phyloP scores from a whole-genome alignment of 2,797 vertebrate species.

The Melopsittacus undulatus region DNA sequence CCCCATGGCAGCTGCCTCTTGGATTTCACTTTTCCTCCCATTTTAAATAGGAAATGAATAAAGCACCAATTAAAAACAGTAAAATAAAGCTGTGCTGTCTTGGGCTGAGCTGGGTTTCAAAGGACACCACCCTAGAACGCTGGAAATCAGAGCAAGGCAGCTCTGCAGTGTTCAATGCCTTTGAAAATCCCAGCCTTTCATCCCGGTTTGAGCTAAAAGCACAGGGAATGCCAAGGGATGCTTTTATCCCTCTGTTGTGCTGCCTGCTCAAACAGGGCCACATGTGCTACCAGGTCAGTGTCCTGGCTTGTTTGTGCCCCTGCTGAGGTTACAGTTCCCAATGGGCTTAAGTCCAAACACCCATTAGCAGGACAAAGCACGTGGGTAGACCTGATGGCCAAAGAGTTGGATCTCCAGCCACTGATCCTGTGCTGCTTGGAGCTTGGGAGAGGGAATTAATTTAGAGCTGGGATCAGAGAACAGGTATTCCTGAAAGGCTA shows the following conservation, averaged over 20 bases:
- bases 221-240: neutral
- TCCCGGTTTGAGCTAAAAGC: neutral
- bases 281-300: accelerated
- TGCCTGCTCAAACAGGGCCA: neutral
- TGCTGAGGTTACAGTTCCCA: neutral
- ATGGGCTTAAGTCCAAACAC: neutral
- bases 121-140: accelerated
- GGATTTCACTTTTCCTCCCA: neutral
- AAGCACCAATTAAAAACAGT: neutral
- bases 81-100: neutral
- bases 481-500: neutral
- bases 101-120: neutral
- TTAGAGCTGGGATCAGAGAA: neutral
- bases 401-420: accelerated
- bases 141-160: neutral
- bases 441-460: neutral
- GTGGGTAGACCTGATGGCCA: neutral
- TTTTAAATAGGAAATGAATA: neutral
- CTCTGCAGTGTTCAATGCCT: neutral
- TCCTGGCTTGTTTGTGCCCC: neutral
- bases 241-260: neutral
- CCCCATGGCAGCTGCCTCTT: accelerated
- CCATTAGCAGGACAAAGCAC: neutral
- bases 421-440: accelerated
- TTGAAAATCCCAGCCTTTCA: neutral